phyloP scores from a whole-genome alignment of 2,113 vertebrate species.

The Plectropomus leopardus region DNA sequence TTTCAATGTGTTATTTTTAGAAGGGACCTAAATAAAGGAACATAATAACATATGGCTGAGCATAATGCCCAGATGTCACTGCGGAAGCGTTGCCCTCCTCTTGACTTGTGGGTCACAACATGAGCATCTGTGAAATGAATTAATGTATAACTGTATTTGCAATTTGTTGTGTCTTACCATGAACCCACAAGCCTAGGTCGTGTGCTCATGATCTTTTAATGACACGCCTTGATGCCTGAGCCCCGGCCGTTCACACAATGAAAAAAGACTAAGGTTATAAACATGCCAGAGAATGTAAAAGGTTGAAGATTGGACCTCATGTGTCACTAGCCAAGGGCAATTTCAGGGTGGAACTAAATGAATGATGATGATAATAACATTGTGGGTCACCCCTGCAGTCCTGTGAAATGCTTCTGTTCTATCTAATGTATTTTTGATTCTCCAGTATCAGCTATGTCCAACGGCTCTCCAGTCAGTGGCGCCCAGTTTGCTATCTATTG shows the following conservation, averaged over 20 bases:
- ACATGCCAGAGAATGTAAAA: conserved; percentile 61
- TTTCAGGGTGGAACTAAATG: conserved; percentile 65
- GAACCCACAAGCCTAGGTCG: conserved; percentile 36
- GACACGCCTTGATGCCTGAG: conserved; percentile 16
- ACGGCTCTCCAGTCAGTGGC: conserved; percentile 25
- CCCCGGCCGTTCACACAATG: conserved; percentile 6
- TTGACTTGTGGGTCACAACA: conserved; percentile 59
- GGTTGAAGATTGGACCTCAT: conserved; percentile 53
- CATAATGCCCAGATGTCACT: conserved; percentile 54
- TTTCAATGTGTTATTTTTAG: conserved; percentile 33
- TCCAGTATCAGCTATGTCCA: conserved; percentile 41
- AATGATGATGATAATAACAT: conserved; percentile 73
- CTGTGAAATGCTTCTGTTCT: conserved; percentile 49
- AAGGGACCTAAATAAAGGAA: conserved; percentile 19
- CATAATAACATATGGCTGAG: conserved; percentile 49
- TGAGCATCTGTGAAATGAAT: conserved; percentile 64
- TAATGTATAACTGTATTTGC: conserved; percentile 48
- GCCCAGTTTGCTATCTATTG: conserved; percentile 25
- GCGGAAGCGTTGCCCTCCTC: conserved; percentile 34
- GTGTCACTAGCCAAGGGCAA: conserved; percentile 62
- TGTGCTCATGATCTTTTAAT: conserved; percentile 40
- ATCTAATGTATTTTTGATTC: conserved; percentile 68
- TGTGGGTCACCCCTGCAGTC: conserved; percentile 46
- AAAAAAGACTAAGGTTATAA: conserved; percentile 53
- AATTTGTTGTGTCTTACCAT: conserved; percentile 19